Evolutionary conservation across 2,113 vertebrate species (phyloP), one percentile per base, ranked within the genome.

Genomic region (Sapajus apella): DNA sequence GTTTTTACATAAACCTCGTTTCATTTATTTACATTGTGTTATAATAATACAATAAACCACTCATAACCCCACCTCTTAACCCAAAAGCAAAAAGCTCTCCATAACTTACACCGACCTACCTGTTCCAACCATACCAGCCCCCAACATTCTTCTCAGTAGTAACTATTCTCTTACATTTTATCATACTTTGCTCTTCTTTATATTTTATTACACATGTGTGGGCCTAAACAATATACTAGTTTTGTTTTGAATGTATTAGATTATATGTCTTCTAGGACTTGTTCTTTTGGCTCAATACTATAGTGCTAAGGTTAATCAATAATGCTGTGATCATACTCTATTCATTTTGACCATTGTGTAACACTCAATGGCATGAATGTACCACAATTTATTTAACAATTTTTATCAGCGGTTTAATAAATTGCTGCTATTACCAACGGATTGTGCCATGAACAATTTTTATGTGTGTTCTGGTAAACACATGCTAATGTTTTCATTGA

Each of bases 1-100:
- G 47, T 91, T 68, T 64, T 89, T 70, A 85, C 8, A 50, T 86
- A 93, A 90, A 76, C 61, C 23, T 93, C 27, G 79, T 52, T 76
- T 89, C 76, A 73, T 17, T 97, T 80, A 73, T 45, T 94, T 87
- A 83, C 61, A 66, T 79, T 93, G 17, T 56, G 25, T 82, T 73
- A 27, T 52, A 80, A 88, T 43, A 91, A 87, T 23, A 77, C n/a
- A 86, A 56, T 66, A 96, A 94, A 79, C n/a, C 35, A 93, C 47
- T 84, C 70, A 66, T 10, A 20, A 77, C 81, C 16, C 14, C 35
- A 84, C 50, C 37, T 95, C 20, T 86, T 43, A 66, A 30, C 11
- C 61, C 88, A 85, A 89, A 70, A 52, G 6, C 52, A 64, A 37
- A 58, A 94, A 90, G 72, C 30, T 58, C 47, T 76, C 73, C 4